Conservation (phyloP, 2,797 vertebrate genomes). For the Acanthis flammea region DNA sequence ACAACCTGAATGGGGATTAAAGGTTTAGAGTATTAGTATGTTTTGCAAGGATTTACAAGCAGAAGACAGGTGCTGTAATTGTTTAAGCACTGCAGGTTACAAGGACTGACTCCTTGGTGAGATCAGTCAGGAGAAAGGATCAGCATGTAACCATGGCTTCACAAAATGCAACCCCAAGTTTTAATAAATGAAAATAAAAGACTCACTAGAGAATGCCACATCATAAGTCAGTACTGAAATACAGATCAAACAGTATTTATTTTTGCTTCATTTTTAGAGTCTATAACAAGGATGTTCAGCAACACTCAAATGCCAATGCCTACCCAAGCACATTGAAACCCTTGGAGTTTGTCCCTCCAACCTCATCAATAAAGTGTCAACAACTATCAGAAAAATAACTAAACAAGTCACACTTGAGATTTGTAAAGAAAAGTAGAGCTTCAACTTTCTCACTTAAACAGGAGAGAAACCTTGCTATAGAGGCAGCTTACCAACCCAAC, state of each 20-base stretch:
- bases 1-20: neutral
- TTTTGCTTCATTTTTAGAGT: conserved; percentile 39
- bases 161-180: neutral
- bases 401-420: conserved; percentile 33
- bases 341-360: neutral
- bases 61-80: neutral
- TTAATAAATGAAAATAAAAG: neutral
- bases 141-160: neutral
- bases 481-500: neutral
- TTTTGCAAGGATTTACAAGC: neutral
- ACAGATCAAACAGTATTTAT: conserved; percentile 49
- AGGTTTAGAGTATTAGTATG: neutral
- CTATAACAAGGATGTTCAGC: conserved; percentile 22
- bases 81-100: neutral
- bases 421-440: conserved; percentile 6
- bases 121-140: neutral
- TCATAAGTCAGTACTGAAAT: conserved; percentile 4
- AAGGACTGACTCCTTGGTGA: neutral
- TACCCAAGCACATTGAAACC: neutral
- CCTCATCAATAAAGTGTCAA: neutral
- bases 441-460: neutral
- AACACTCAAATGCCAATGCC: conserved; percentile 7
- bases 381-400: conserved; percentile 6
- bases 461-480: neutral
- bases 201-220: neutral